These are phyloP conservation scores for Scaptomyza polygonia DNA, from an alignment of 2,888 invertebrate genomes.

Conservation along the genomic window DNA sequence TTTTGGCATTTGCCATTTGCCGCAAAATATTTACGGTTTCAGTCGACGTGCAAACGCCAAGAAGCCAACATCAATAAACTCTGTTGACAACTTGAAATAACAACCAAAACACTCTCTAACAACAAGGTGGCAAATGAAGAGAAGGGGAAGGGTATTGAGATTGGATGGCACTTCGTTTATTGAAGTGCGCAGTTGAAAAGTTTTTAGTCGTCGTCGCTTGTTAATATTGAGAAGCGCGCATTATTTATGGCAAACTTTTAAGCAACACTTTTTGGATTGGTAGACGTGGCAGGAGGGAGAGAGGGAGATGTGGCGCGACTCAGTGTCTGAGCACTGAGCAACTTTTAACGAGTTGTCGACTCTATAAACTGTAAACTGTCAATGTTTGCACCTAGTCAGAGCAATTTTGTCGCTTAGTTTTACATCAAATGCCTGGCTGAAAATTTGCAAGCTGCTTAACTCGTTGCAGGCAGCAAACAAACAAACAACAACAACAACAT, in stretches of 20 bases:
- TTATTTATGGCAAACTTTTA: slow-evolving; percentile 74
- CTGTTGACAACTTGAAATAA: slow-evolving; percentile 61
- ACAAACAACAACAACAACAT: slow-evolving; percentile 1
- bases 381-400: slow-evolving; percentile 56
- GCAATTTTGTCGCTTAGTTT: slow-evolving; percentile 61
- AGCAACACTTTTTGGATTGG: slow-evolving; percentile 64
- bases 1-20: slow-evolving; percentile 55
- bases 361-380: slow-evolving; percentile 28
- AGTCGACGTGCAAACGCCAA: slow-evolving; percentile 18
- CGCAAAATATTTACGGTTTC: slow-evolving; percentile 39
- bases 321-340: slow-evolving; percentile 35
- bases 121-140: slow-evolving; percentile 19
- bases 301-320: slow-evolving; percentile 2
- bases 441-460: slow-evolving; percentile 53
- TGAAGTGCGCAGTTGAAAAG: slow-evolving; percentile 51
- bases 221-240: slow-evolving; percentile 74
- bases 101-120: slow-evolving; percentile 26
- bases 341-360: slow-evolving; percentile 70
- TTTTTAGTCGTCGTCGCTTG: slow-evolving; percentile 61
- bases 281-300: neutral
- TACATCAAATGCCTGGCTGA: slow-evolving; percentile 40
- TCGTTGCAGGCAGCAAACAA: slow-evolving; percentile 31
- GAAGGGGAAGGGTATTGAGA: neutral
- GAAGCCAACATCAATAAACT: slow-evolving; percentile 71
- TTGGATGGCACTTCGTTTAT: slow-evolving; percentile 64